Conservation (phyloP, 2,797 vertebrate genomes). For the Melanotaenia boesemani region DNA sequence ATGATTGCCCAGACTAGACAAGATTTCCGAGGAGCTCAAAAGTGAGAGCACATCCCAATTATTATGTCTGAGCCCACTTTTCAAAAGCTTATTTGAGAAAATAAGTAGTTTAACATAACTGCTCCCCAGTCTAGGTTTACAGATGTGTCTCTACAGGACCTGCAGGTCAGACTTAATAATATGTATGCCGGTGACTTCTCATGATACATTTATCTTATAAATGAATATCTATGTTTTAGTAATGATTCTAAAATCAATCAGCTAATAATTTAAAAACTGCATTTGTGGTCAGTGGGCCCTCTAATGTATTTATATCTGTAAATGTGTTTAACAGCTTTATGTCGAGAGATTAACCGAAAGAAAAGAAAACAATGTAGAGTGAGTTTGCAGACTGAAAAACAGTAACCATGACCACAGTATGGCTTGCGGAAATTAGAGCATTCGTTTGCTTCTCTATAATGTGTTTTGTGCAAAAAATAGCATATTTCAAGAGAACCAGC, state of each 20-base stretch:
- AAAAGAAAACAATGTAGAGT: not conserved
- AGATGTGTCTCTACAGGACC: conserved; percentile 19
- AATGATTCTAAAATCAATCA: not conserved
- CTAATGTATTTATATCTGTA: not conserved
- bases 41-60: conserved; percentile 21
- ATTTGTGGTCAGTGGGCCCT: not conserved
- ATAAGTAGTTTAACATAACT: conserved; percentile 42
- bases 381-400: conserved; percentile 1
- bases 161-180: conserved; percentile 37
- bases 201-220: conserved; percentile 22
- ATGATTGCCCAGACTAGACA: conserved; percentile 28
- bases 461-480: conserved; percentile 12
- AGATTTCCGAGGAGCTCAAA: conserved; percentile 21
- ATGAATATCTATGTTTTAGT: conserved; percentile 2
- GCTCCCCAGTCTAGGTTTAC: conserved; percentile 37
- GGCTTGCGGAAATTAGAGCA: conserved; percentile 10
- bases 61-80: conserved; percentile 15
- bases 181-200: conserved; percentile 20
- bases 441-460: conserved; percentile 1
- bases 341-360: not conserved
- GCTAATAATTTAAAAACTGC: not conserved
- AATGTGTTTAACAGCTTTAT: not conserved
- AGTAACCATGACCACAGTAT: not conserved
- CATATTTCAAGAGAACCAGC: conserved; percentile 1
- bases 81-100: conserved; percentile 36